Percentiles rank a stretch among this genome's conserved stretches.
phyloP scores from a whole-genome alignment of 2,113 vertebrate genomes.

The Sialia sialis region DNA sequence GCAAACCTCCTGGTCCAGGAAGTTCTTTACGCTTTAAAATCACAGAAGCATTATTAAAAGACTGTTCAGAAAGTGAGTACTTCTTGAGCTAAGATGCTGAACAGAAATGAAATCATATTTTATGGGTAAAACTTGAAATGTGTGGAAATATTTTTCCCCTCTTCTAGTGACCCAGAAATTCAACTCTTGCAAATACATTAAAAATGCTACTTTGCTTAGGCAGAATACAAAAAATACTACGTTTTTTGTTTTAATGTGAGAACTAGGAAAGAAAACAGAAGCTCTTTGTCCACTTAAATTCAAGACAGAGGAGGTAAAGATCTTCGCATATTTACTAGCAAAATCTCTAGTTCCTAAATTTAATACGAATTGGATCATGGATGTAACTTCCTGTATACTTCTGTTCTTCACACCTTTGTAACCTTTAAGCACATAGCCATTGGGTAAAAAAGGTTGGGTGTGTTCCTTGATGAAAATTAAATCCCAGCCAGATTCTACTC shows the following conservation, averaged over 20 bases:
- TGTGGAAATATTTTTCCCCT: background rate
- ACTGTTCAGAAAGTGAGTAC: slow-evolving; percentile 94
- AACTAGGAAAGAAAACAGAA: background rate
- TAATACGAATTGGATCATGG: background rate
- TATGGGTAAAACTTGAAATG: background rate
- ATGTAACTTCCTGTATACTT: background rate
- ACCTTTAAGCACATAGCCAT: background rate
- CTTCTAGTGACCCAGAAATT: background rate
- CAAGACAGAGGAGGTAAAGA: background rate
- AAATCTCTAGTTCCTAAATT: background rate
- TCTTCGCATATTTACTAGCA: background rate
- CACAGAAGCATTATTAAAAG: slow-evolving; percentile 92
- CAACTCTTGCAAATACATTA: background rate
- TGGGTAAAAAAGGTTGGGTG: background rate
- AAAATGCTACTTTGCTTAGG: background rate
- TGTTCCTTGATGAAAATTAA: background rate
- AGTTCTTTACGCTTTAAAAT: slow-evolving; percentile 96
- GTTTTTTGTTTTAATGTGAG: background rate
- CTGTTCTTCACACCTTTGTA: background rate
- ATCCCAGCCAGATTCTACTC: background rate
- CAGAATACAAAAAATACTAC: background rate
- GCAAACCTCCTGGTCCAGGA: slow-evolving; percentile 86
- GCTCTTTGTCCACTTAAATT: background rate
- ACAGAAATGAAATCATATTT: background rate
- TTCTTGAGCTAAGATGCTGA: background rate